Evolutionary conservation across 2,888 invertebrate genomes (phyloP), one percentile per base, ranked within the genome.

Genomic region (Tribolium freemani): DNA sequence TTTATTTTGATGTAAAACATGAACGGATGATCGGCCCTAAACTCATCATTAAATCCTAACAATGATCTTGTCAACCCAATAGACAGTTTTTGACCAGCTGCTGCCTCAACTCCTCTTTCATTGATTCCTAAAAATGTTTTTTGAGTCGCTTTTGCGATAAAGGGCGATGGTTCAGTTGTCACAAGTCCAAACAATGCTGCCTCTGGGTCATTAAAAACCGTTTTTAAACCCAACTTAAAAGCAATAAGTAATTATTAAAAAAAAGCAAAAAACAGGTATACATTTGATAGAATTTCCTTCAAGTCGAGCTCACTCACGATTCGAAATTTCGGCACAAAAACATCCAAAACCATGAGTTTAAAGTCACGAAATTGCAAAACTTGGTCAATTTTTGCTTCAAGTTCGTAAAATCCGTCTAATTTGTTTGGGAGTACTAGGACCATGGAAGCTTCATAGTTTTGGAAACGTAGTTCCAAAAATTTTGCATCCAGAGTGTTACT

Each of bases 41-140:
- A 74, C 8, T 50, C n/a, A 9, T 51, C 5, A 8, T 16, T 16
- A 2, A 26, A 45, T 2, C 5, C 30, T 38, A n/a, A 5, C 38
- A 13, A 1, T 11, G 48, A 10, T 30, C 20, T 13, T 8, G 6
- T 9, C 75, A 72, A 71, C 67, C 81, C 81, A 77, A 73, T 78
- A 78, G 5, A 79, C 80, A 21, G 81, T 38, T 38, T 38, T 38
- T 38, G 38, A n/a, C 38, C 81, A n/a, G 82, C 82, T 3, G 81
- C 82, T 10, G 83, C 83, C 72, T 82, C 81, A 53, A 63, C 31
- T 20, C 63, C 63, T 9, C 20, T 31, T 46, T 63, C 63, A 6
- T 80, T 80, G 0, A 83, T 80, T 44, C 83, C 80, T 10, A 83
- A 81, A 69, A 81, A 81, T 5, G 82, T 80, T 74, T 83, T 83